Evolutionary conservation across 1,140 invertebrate species (phyloP).

Genomic region (Cepaea nemoralis): DNA sequence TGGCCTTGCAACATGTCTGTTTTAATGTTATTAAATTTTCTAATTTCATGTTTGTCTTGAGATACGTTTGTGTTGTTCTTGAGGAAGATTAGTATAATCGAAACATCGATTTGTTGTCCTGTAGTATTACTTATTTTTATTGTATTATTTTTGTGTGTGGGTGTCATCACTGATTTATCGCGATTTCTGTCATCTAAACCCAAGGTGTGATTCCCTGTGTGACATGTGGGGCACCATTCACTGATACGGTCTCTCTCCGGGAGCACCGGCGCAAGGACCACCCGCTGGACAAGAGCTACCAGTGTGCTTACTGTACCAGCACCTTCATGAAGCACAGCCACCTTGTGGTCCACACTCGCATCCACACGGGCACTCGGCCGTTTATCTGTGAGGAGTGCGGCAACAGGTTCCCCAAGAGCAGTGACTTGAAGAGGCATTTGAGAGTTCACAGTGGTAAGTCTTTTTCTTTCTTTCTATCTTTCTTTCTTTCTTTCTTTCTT

Average conservation of each 20-base stretch:
- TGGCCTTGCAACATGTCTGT: too few relatives aligned
- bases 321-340: slow-evolving; percentile 41
- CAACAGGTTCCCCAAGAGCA: slow-evolving; percentile 78
- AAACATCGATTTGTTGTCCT: too few relatives aligned
- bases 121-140: too few relatives aligned
- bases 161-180: too few relatives aligned
- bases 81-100: too few relatives aligned
- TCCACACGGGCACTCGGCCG: slow-evolving; percentile 87
- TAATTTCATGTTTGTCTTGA: too few relatives aligned
- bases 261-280: slow-evolving; percentile 82
- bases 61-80: too few relatives aligned
- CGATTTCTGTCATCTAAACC: not conserved
- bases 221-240: slow-evolving; percentile 10
- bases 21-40: too few relatives aligned
- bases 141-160: too few relatives aligned
- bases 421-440: slow-evolving; percentile 28
- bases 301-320: slow-evolving; percentile 53
- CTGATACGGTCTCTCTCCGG: not conserved
- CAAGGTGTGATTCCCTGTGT: slow-evolving; percentile 2
- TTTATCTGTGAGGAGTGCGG: slow-evolving; percentile 66
- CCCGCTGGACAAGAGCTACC: slow-evolving; percentile 83
- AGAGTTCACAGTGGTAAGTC: slow-evolving; percentile 28
- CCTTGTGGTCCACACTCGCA: slow-evolving; percentile 41
- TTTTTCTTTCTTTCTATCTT: too few relatives aligned
- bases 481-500: too few relatives aligned